These are phyloP conservation scores for Pantherophis alleghaniensis DNA, from an alignment of 2,797 vertebrate genomes.

Conservation along the genomic window DNA sequence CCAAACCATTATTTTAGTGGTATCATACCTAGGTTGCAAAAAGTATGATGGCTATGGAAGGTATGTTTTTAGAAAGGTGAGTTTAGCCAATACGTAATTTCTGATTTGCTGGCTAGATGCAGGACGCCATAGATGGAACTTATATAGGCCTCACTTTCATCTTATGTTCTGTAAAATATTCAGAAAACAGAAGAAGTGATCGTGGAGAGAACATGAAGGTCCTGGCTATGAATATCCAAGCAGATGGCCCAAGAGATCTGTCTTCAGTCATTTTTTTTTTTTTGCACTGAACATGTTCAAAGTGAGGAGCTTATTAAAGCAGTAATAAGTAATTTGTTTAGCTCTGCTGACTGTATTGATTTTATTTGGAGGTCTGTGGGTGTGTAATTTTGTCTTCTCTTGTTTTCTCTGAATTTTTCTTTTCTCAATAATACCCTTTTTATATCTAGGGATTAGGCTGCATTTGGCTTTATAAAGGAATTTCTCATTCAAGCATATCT, in stretches of 20 bases:
- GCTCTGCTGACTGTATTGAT: background rate
- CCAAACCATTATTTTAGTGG: background rate
- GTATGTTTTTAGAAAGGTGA: background rate
- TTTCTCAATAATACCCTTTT: background rate
- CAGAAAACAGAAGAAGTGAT: background rate
- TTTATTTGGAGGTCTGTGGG: background rate
- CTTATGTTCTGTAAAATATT: background rate
- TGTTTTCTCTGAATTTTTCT: background rate
- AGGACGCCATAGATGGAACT: background rate
- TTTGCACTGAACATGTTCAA: background rate
- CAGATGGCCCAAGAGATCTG: background rate
- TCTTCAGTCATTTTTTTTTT: background rate
- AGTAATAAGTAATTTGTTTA: slow-evolving; percentile 4
- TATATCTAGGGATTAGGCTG: background rate
- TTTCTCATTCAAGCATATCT: background rate
- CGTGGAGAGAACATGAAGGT: background rate
- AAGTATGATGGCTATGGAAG: background rate
- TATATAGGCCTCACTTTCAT: background rate
- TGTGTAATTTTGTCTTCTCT: background rate
- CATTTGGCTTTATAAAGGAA: background rate
- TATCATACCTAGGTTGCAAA: background rate
- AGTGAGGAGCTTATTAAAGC: background rate
- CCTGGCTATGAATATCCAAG: background rate
- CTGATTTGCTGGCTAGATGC: background rate
- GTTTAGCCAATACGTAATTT: background rate